phyloP scores from a whole-genome alignment of 2,888 invertebrate species.

The Diogma glabrata region DNA sequence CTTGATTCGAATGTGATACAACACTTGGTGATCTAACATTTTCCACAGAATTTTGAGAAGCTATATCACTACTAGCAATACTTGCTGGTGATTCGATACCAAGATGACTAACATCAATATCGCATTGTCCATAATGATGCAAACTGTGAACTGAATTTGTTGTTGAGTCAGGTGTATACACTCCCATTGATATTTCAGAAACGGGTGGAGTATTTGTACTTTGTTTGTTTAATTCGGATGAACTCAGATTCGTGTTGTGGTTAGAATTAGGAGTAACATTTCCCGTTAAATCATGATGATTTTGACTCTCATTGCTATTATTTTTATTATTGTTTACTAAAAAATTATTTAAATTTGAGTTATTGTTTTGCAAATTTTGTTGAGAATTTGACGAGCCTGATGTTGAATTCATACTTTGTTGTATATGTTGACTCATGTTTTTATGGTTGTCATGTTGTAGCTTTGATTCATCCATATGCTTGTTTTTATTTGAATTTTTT shows the following conservation, averaged over 20 bases:
- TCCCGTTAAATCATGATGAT: constrained; percentile 22
- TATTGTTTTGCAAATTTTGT: constrained; percentile 5
- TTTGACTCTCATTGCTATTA: constrained; percentile 22
- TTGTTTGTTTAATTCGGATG: constrained; percentile 26
- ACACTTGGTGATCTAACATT: constrained; percentile 46
- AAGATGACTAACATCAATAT: constrained; percentile 70
- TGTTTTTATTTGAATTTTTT: background rate
- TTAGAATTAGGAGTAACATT: constrained; percentile 37
- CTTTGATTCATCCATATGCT: background rate
- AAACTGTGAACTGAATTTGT: constrained; percentile 73
- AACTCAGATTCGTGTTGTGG: constrained; percentile 25
- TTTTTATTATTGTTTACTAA: background rate
- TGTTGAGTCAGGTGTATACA: constrained; percentile 75
- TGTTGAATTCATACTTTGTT: constrained; percentile 13
- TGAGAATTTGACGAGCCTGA: constrained; percentile 12
- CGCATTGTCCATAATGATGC: constrained; percentile 65
- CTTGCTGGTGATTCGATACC: constrained; percentile 82
- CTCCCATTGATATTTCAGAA: constrained; percentile 63
- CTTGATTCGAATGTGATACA: constrained; percentile 32
- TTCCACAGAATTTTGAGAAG: constrained; percentile 59
- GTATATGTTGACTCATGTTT: background rate
- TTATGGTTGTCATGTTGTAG: constrained; percentile 1
- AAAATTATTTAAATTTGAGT: constrained; percentile 6
- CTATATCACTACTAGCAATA: constrained; percentile 75
- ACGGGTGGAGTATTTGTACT: constrained; percentile 39